Percentiles rank a stretch among this genome's conserved stretches.
These are phyloP conservation scores for Neosilurus hyrtlii DNA, from an alignment of 2,797 vertebrate genomes.

Conservation along the genomic window DNA sequence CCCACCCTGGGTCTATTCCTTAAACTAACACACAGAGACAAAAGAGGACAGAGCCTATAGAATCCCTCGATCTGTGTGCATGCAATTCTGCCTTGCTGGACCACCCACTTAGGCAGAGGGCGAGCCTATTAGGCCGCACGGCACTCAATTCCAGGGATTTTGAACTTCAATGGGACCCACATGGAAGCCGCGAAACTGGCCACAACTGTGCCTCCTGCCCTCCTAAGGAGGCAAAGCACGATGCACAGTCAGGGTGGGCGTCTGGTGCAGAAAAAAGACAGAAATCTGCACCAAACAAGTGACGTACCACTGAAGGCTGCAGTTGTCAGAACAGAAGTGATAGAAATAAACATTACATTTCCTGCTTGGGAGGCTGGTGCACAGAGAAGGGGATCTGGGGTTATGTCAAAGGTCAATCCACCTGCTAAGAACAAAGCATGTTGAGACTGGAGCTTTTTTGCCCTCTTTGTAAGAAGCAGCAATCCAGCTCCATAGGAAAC, in stretches of 20 bases:
- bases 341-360: conserved; percentile 53
- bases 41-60: conserved; percentile 57
- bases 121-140: conserved; percentile 57
- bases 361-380: conserved; percentile 47
- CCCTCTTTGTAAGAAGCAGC: conserved; percentile 43
- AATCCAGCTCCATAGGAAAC: conserved; percentile 52
- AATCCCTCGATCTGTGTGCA: conserved; percentile 58
- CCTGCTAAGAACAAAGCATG: conserved; percentile 64
- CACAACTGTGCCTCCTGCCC: conserved; percentile 51
- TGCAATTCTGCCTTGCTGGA: conserved; percentile 53
- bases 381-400: conserved; percentile 35
- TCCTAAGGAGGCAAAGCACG: conserved; percentile 39
- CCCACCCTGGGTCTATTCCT: conserved; percentile 62
- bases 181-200: conserved; percentile 58
- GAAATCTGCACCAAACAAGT: conserved; percentile 11
- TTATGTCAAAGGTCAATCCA: conserved; percentile 60
- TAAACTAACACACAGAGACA: conserved; percentile 62
- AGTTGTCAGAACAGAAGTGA: conserved; percentile 38
- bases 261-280: conserved; percentile 17
- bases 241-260: conserved; percentile 44
- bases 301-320: conserved; percentile 32
- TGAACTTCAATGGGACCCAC: conserved; percentile 66
- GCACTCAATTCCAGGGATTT: conserved; percentile 61
- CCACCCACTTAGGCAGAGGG: conserved; percentile 73
- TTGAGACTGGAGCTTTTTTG: conserved; percentile 43